Evolutionary conservation across 2,113 vertebrate species (phyloP).

Genomic region (Nettapus auritus): DNA sequence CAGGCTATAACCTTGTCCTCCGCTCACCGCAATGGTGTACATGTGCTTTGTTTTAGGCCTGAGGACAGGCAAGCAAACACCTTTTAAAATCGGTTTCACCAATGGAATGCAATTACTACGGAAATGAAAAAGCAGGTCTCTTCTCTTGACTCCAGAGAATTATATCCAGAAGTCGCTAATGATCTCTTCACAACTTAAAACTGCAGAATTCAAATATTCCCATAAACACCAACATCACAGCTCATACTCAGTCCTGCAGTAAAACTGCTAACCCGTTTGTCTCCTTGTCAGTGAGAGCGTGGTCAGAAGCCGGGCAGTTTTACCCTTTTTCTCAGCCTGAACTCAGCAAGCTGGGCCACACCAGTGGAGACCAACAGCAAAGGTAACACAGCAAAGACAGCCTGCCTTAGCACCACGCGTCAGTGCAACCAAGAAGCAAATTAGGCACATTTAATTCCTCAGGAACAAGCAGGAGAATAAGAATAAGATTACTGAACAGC

Average conservation of each 20-base stretch:
- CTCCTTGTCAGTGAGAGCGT: background rate
- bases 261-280: background rate
- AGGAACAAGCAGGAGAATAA: background rate
- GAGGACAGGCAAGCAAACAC: background rate
- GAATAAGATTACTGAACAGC: background rate
- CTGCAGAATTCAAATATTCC: background rate
- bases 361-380: background rate
- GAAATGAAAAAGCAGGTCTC: background rate
- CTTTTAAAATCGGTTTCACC: background rate
- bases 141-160: background rate
- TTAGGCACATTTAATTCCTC: background rate
- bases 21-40: background rate
- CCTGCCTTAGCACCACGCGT: background rate
- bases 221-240: background rate
- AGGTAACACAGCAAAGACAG: background rate
- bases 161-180: background rate
- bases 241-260: background rate
- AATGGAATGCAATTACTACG: slow-evolving; percentile 16
- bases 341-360: background rate
- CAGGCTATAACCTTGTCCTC: background rate
- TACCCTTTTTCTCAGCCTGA: background rate
- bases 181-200: background rate
- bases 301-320: background rate
- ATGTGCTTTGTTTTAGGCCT: background rate
- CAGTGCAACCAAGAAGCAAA: background rate